Conservation (phyloP, 1,140 invertebrate species). For the Aphaenogaster rudis region DNA sequence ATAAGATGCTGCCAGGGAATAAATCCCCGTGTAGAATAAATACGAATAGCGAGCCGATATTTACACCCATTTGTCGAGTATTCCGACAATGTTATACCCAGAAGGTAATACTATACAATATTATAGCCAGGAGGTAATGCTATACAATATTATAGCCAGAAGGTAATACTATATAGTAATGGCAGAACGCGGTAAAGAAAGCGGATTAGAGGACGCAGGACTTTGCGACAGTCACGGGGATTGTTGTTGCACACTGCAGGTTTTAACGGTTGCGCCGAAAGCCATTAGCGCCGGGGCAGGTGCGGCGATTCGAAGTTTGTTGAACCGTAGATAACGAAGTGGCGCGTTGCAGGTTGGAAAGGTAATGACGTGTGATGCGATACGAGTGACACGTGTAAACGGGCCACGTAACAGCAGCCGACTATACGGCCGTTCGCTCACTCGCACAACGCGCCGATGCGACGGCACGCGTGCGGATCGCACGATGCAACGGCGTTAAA, state of each 20-base stretch:
- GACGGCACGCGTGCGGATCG: conserved; percentile 30
- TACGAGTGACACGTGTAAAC: conserved; percentile 75
- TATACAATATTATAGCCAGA: background rate
- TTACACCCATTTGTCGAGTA: background rate
- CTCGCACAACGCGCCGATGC: background rate
- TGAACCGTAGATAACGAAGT: conserved; percentile 72
- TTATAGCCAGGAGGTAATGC: too few relatives aligned
- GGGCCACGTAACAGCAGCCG: conserved; percentile 51
- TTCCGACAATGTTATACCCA: background rate
- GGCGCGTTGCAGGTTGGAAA: conserved; percentile 33
- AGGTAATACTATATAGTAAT: background rate
- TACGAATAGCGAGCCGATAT: background rate
- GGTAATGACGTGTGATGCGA: conserved; percentile 76
- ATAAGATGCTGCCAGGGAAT: background rate
- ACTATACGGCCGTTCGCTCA: conserved; percentile 24
- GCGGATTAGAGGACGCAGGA: background rate
- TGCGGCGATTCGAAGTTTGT: conserved; percentile 73
- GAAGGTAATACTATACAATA: background rate
- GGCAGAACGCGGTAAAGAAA: background rate
- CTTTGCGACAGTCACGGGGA: background rate
- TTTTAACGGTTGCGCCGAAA: conserved; percentile 50
- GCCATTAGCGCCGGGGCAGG: conserved; percentile 68
- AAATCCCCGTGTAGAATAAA: background rate
- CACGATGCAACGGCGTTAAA: conserved; percentile 49
- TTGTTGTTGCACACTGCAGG: conserved; percentile 2